A percentile compares a stretch with the other conserved stretches of the same genome.
Evolutionary conservation across 2,797 vertebrate species (phyloP).

Genomic region (Neopelma chrysocephalum): DNA sequence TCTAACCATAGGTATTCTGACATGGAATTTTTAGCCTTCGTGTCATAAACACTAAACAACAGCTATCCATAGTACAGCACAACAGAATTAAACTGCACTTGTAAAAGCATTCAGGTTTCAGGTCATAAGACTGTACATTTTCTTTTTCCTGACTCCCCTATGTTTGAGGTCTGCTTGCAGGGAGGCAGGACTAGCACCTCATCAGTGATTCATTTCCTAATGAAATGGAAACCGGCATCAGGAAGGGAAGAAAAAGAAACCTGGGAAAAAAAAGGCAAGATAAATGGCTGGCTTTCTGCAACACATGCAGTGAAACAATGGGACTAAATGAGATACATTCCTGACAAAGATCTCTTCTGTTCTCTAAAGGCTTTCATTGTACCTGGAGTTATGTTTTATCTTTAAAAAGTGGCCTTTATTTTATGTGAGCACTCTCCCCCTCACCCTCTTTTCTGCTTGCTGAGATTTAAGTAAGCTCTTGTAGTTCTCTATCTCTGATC

Average conservation of each 20-base stretch:
- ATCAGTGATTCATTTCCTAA: conserved; percentile 35
- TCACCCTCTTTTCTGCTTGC: conserved; percentile 39
- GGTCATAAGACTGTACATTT: background rate
- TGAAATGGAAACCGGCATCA: conserved; percentile 54
- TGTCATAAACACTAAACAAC: background rate
- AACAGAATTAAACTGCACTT: background rate
- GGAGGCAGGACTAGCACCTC: background rate
- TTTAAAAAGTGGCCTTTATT: conserved; percentile 66
- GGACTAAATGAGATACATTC: conserved; percentile 73
- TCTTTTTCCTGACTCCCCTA: background rate
- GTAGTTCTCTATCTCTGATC: conserved; percentile 69
- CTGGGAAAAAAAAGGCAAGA: conserved; percentile 36
- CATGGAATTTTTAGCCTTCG: background rate
- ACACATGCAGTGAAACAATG: conserved; percentile 67
- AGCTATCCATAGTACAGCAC: background rate
- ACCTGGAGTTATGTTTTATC: conserved; percentile 67
- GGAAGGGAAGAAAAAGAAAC: background rate
- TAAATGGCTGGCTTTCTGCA: conserved; percentile 62
- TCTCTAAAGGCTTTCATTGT: conserved; percentile 64
- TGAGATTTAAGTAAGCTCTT: conserved; percentile 73
- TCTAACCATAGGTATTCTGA: background rate
- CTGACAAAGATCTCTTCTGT: conserved; percentile 73
- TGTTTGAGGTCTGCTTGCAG: background rate
- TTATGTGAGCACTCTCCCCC: conserved; percentile 25
- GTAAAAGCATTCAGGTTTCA: background rate